Conservation (phyloP, 2,888 invertebrate species). For the Boloria selene region DNA sequence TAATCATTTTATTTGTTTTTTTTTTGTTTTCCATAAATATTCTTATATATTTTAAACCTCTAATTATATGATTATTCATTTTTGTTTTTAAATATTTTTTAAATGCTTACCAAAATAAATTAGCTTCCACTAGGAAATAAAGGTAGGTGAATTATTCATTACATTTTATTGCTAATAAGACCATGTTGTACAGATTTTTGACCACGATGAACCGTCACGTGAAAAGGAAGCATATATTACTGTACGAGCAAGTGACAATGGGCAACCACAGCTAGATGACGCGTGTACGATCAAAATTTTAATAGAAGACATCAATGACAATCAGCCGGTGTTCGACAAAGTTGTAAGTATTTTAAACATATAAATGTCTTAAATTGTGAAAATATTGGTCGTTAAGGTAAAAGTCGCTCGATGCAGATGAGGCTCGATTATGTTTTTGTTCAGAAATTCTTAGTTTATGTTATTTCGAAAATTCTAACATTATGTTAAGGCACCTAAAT, state of each 20-base stretch:
- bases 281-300: slow-evolving; percentile 96
- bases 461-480: slow-evolving; percentile 16
- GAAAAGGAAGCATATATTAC: slow-evolving; percentile 93
- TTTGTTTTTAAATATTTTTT: neutral
- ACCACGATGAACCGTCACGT: slow-evolving; percentile 93
- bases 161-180: slow-evolving; percentile 18
- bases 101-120: slow-evolving; percentile 1
- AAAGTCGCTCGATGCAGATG: slow-evolving; percentile 29
- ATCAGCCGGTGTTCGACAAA: slow-evolving; percentile 90
- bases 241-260: slow-evolving; percentile 96
- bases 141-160: slow-evolving; percentile 36
- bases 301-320: slow-evolving; percentile 97
- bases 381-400: slow-evolving; percentile 10
- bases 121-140: slow-evolving; percentile 27
- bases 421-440: slow-evolving; percentile 24
- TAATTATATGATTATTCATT: neutral
- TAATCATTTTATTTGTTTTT: slow-evolving; percentile 45
- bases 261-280: slow-evolving; percentile 93
- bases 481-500: slow-evolving; percentile 26
- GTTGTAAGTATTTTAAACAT: slow-evolving; percentile 82
- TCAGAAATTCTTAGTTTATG: slow-evolving; percentile 1
- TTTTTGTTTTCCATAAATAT: slow-evolving; percentile 1
- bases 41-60: neutral
- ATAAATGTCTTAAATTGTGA: slow-evolving; percentile 5
- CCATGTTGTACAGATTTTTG: slow-evolving; percentile 84